Percentiles rank a stretch among this genome's conserved stretches.
phyloP scores from a whole-genome alignment of 2,888 invertebrate genomes.

The Micropterix aruncella region DNA sequence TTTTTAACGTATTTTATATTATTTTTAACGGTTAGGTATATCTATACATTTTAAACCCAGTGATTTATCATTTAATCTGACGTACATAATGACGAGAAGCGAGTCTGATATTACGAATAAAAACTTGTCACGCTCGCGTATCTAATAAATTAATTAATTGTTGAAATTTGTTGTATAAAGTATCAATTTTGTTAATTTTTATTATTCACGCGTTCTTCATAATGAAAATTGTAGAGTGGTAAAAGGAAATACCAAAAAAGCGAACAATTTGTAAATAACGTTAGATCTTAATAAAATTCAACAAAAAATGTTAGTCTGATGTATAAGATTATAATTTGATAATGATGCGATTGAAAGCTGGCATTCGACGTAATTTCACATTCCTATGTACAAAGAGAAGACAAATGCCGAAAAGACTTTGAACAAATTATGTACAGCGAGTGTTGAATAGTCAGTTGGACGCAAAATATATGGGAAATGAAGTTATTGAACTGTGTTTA shows the following conservation, averaged over 20 bases:
- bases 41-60: too few species aligned
- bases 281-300: slow-evolving; percentile 26
- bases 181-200: not conserved
- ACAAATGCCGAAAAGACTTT: slow-evolving; percentile 37
- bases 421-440: slow-evolving; percentile 41
- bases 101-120: too few species aligned
- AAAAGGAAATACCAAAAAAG: slow-evolving; percentile 42
- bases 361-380: slow-evolving; percentile 5
- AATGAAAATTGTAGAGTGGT: slow-evolving; percentile 33
- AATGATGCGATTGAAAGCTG: not conserved
- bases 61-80: too few species aligned
- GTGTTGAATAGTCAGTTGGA: slow-evolving; percentile 45
- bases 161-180: not conserved
- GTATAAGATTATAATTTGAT: slow-evolving; percentile 24
- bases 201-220: slow-evolving; percentile 22
- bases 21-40: too few species aligned
- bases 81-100: too few species aligned
- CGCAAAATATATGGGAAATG: slow-evolving; percentile 41
- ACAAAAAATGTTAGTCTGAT: slow-evolving; percentile 29
- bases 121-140: too few species aligned
- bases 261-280: slow-evolving; percentile 42
- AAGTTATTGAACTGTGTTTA: slow-evolving; percentile 24
- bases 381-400: slow-evolving; percentile 39
- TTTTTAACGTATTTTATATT: too few species aligned
- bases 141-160: too few species aligned